Evolutionary conservation across 2,113 vertebrate species (phyloP), one percentile per base, ranked within the genome.

Genomic region (Loxodonta africana): DNA sequence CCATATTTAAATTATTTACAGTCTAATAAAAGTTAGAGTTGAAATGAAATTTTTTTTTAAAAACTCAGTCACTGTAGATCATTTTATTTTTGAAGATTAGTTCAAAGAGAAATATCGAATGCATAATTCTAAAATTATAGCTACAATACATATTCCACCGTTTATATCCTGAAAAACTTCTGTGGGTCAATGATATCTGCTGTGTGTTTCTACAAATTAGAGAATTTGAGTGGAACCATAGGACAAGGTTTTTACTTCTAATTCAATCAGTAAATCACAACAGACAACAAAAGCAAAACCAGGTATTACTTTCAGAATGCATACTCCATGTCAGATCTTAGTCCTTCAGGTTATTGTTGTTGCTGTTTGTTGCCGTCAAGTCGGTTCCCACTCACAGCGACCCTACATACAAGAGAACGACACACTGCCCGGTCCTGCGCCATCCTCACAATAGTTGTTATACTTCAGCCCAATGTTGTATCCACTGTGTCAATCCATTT

Each of bases 41-140:
- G n/a, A 93, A 67, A 37, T 57, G 30, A 44, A 65, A 37, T 37
- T 37, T 37, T 37, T 37, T 37, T 85, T 93, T 44, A 48, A 48
- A 91, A 92, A 74, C 20, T 91, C 48, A 74, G 20, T 63, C 9
- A 78, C 11, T 60, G 48, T 63, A 78, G 51, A 46, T 95, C 53
- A 74, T 57, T 85, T 90, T 76, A 80, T 63, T 74, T 94, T 46
- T 91, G 28, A 82, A 87, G 26, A 94, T 78, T 44, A 46, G n/a
- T 71, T 83, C 30, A 46, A 83, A 92, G 37, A 71, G n/a, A 95
- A 83, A 26, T 23, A 83, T 65, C 17, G 92, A 69, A 63, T 84
- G 62, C 71, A 80, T 41, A 62, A 60, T 76, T 94, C 30, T 78
- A 96, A 51, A 80, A 18, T 63, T 51, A 73, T 0, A 96, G 44